These are phyloP conservation scores for Scomber colias DNA, from an alignment of 2,113 vertebrate species.

Conservation along the genomic window DNA sequence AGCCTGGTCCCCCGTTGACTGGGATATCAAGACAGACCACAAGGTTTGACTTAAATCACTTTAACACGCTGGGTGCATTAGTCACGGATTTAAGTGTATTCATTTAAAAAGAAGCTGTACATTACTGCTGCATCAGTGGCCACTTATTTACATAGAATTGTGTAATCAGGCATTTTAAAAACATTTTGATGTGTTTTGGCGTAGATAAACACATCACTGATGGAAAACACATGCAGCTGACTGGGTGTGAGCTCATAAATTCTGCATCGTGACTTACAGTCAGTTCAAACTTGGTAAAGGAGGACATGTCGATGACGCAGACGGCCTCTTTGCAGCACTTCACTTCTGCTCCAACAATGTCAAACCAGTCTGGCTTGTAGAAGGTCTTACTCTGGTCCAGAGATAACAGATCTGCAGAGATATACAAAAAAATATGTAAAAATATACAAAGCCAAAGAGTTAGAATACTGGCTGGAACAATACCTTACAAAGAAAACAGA, in stretches of 20 bases:
- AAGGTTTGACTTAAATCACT: neutral
- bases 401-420: constrained; percentile 89
- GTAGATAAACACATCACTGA: neutral
- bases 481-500: no score
- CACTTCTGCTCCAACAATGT: constrained; percentile 96
- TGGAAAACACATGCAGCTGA: neutral
- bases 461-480: neutral
- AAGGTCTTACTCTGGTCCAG: constrained; percentile 98
- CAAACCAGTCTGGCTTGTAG: constrained; percentile 99
- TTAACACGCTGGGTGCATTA: neutral
- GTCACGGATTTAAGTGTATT: neutral
- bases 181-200: neutral
- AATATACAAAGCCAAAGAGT: no score
- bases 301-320: constrained; percentile 99
- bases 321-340: constrained; percentile 98
- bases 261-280: constrained; percentile 87
- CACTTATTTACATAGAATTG: neutral
- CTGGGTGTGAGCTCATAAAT: neutral
- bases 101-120: neutral
- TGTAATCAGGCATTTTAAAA: no score
- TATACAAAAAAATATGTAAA: neutral
- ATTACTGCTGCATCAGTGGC: neutral
- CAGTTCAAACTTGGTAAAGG: constrained; percentile 99
- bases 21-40: constrained; percentile 26
- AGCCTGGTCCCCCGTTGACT: constrained; percentile 91